A percentile compares a stretch with the other conserved stretches of the same genome.
These are phyloP conservation scores for Dicaeum eximium DNA, from an alignment of 2,113 vertebrate species.

Conservation along the genomic window DNA sequence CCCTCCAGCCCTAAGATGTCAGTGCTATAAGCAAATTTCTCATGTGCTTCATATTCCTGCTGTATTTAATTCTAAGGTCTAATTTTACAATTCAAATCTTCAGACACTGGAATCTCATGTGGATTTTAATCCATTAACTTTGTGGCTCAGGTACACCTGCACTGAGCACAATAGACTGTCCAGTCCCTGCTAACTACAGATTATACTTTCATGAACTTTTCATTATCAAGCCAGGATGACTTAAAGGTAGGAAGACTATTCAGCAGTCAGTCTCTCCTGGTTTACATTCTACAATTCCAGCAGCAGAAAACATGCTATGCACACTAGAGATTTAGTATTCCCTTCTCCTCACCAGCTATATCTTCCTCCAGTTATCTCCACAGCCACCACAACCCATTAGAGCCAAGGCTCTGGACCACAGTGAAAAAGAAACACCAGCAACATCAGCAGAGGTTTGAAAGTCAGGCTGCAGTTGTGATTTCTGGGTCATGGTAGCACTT, in stretches of 20 bases:
- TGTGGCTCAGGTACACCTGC: neutral
- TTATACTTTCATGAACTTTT: neutral
- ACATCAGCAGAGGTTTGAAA: neutral
- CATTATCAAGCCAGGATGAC: neutral
- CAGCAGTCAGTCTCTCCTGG: neutral
- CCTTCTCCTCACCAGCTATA: neutral
- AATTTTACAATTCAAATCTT: neutral
- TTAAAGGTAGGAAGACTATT: neutral
- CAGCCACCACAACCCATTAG: neutral
- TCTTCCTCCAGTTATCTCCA: neutral
- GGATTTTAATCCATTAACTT: neutral
- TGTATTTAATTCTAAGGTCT: neutral
- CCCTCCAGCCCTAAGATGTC: neutral
- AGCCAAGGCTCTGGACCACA: neutral
- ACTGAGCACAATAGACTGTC: neutral
- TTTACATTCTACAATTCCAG: neutral
- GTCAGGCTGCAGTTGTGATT: neutral
- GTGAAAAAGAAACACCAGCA: neutral
- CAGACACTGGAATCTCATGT: fast-evolving
- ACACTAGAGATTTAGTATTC: neutral
- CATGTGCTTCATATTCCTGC: neutral
- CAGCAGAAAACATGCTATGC: neutral
- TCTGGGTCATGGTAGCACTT: neutral
- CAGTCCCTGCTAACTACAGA: neutral
- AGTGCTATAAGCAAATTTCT: neutral